Evolutionary conservation across 2,113 vertebrate genomes (phyloP).

Genomic region (Shinisaurus crocodilurus): DNA sequence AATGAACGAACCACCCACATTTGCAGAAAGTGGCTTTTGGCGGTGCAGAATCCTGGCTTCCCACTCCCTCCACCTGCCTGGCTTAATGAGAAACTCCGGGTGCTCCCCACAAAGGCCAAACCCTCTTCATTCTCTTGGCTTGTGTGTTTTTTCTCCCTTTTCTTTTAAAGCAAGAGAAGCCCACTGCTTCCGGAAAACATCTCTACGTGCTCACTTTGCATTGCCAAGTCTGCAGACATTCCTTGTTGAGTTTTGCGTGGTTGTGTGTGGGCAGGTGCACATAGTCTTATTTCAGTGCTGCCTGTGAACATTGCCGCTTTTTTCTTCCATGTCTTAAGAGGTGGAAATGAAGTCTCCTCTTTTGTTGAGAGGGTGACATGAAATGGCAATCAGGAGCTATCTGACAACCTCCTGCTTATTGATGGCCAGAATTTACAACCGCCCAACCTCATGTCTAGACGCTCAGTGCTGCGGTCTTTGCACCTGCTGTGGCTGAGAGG

Average conservation of each 20-base stretch:
- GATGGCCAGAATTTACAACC: not conserved
- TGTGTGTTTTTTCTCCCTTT: not conserved
- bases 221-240: not conserved
- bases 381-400: not conserved
- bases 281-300: not conserved
- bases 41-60: not conserved
- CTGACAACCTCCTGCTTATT: fast-evolving
- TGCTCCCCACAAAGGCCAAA: not conserved
- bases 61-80: not conserved
- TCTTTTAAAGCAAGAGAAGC: not conserved
- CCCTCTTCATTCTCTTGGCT: not conserved
- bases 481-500: not conserved
- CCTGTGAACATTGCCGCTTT: not conserved
- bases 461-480: not conserved
- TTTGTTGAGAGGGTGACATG: fast-evolving
- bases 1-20: no score
- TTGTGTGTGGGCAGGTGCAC: no score
- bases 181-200: not conserved
- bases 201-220: not conserved
- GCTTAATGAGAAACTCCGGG: not conserved
- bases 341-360: not conserved
- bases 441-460: not conserved
- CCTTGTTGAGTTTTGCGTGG: not conserved
- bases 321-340: not conserved
- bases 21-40: not conserved